Base-by-base conservation (phyloP, 2,888 invertebrate species). In the Odontothrips loti region DNA sequence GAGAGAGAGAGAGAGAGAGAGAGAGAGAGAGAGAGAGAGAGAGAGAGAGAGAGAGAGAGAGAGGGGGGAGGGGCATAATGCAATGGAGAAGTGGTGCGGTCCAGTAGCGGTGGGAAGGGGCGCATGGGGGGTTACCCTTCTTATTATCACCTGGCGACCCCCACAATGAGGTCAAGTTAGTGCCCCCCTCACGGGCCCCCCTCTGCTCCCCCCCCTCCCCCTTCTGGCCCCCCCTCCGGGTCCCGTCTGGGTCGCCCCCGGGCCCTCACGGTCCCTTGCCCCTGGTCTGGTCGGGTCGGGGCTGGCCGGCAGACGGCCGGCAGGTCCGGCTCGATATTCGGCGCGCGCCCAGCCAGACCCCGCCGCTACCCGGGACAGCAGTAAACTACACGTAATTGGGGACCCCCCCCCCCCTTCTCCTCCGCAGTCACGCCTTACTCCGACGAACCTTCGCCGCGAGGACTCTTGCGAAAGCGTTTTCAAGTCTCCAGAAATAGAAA, bases 91-190 rank as follows among this genome's bases (percentile, higher is more conserved):
- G 58, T 0, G 58, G 58, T 15, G 58, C 20, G 17, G 58, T 58
- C 51, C 51, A 20, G 20, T 51, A 9, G 51, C 15, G 58, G 58
- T 58, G 58, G 58, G 51, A 20, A 17, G 51, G 51, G 51, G 58
- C n/a, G 58, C 17, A 15, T 23, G 10, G 23, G 68, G 27, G 9
- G 12, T 12, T 27, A n/a, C 68, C 68, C 68, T 23, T 27, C 68
- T 75, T 75, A 75, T 75, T 75, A 27, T 75, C 68, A 75, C 68
- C 68, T 75, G 68, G 68, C 68, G 27, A 27, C 23, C 68, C 12
- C 23, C 68, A 75, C 68, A 75, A 75, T 75, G 68, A 75, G 68
- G 68, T 75, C 68, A 75, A 75, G 68, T 75, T 75, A 75, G 68
- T 27, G 68, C 10, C 58, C 51, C 51, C 15, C 48, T 12, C 48